These are phyloP conservation scores for Cyprinella venusta DNA, from an alignment of 2,797 vertebrate species.

Conservation along the genomic window DNA sequence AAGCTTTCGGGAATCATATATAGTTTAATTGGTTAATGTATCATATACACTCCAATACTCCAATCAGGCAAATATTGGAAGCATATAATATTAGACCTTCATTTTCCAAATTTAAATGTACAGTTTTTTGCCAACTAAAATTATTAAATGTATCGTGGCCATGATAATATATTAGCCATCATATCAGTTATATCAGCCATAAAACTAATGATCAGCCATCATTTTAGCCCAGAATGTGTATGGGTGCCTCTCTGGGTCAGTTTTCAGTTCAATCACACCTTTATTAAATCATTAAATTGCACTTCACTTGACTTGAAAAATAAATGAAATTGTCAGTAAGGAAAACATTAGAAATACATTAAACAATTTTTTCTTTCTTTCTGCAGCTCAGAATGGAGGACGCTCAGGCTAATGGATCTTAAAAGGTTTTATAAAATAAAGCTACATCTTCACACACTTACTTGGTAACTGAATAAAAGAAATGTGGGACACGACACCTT, in stretches of 20 bases:
- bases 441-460: no score
- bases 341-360: not conserved
- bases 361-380: not conserved
- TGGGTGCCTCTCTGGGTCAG: not conserved
- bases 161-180: not conserved
- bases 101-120: not conserved
- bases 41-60: not conserved
- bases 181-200: not conserved
- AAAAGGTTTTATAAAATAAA: slow-evolving; percentile 3
- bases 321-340: not conserved
- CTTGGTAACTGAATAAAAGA: not conserved
- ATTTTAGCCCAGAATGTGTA: not conserved
- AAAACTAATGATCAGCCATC: not conserved
- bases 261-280: not conserved
- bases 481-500: not conserved
- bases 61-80: not conserved
- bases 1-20: not conserved
- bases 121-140: not conserved
- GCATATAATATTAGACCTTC: not conserved
- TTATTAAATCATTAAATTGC: not conserved
- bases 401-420: slow-evolving; percentile 19
- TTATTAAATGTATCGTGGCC: no score
- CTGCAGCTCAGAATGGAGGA: not conserved
- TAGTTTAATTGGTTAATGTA: not conserved
- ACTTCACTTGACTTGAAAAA: not conserved